Base-by-base conservation (phyloP, 2,113 vertebrate genomes). In the Lycaon pictus region DNA sequence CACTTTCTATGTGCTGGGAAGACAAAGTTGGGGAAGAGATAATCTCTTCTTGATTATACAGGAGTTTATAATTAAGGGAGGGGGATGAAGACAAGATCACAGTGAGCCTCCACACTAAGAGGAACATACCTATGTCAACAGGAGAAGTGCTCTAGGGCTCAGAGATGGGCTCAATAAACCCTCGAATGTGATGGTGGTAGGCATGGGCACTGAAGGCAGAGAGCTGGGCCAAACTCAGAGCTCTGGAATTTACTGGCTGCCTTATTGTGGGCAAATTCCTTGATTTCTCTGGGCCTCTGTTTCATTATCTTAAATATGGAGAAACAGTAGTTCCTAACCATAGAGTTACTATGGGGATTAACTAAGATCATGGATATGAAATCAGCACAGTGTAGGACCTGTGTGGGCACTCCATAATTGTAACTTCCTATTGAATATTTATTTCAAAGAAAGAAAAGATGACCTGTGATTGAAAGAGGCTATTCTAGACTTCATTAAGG, bases 281-380 rank as follows among this genome's bases (percentile, higher is more conserved):
- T 62, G 58, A 67, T 84, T 91, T 95, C 43, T 96, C 89, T 86
- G 94, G 48, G 20, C 32, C 79, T 95, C 55, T 92, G 79, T 82
- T 82, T 82, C 29, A 85, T 96, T 65, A 60, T 63, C 91, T 37
- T 93, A 74, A 96, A 91, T 72, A 1, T 96, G 53, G 29, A 53
- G 91, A 80, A 82, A 77, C 25, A 35, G 13, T 72, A 43, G 29
- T 37, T 7, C 10, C 60, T 86, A 63, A 55, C 84, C 56, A 56
- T 11, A 79, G 7, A 2, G 3, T 51, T 89, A 65, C 48, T 90
- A 22, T 93, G 72, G 80, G 43, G 77, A 63, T 65, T 95, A 69
- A 84, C 74, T 65, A 32, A 79, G 55, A 62, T 5, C 51, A 17
- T 35, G 20, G 25, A 10, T 74, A 76, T 84, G 32, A 91, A 76